phyloP scores from a whole-genome alignment of 2,797 vertebrate species.

The Brotula barbata region DNA sequence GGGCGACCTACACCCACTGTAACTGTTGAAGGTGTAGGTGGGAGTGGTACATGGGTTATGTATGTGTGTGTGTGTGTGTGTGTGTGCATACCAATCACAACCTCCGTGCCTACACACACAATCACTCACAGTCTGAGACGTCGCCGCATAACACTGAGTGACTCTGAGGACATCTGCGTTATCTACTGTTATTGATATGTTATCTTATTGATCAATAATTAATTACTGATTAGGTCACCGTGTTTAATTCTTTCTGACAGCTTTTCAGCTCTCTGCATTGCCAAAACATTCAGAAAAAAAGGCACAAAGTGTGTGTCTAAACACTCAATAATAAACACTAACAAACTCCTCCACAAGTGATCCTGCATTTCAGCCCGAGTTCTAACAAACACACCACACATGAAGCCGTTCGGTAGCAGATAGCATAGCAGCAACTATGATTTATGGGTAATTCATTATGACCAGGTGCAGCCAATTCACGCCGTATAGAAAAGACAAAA shows the following conservation, averaged over 20 bases:
- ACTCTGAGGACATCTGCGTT: background rate
- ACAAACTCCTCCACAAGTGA: too few species aligned
- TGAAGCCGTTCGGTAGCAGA: too few species aligned
- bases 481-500: constrained; percentile 11
- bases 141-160: background rate
- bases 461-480: constrained; percentile 15
- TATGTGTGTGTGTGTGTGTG: constrained; percentile 6
- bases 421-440: background rate
- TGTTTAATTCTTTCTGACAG: too few species aligned
- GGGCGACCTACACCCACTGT: constrained; percentile 9
- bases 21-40: too few species aligned
- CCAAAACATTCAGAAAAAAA: too few species aligned
- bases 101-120: background rate
- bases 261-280: too few species aligned
- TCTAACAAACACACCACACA: too few species aligned
- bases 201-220: background rate
- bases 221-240: too few species aligned
- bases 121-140: background rate
- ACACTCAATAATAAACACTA: too few species aligned
- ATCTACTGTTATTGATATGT: constrained; percentile 6
- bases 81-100: constrained; percentile 8
- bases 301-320: too few species aligned
- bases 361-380: too few species aligned
- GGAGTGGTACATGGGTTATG: too few species aligned
- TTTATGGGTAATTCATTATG: background rate